Evolutionary conservation across 2,113 vertebrate genomes (phyloP).

Genomic region (Siniperca knerii): DNA sequence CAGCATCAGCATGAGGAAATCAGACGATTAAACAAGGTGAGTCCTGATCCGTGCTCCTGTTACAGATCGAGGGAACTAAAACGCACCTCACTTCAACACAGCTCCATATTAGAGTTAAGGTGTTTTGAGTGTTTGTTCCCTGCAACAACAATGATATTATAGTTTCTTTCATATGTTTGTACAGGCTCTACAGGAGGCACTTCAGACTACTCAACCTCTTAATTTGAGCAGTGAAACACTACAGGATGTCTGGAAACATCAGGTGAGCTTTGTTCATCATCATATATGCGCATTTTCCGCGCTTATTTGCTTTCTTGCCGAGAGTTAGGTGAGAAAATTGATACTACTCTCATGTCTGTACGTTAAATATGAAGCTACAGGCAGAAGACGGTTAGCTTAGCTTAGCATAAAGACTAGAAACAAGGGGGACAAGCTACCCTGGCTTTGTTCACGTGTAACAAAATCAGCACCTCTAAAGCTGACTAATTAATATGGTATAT

Average conservation of each 20-base stretch:
- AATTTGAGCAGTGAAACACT: slow-evolving; percentile 37
- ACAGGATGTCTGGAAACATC: slow-evolving; percentile 75
- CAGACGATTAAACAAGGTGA: slow-evolving; percentile 72
- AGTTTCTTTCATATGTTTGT: neutral
- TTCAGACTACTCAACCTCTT: neutral
- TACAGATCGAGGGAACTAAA: neutral
- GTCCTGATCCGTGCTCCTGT: neutral
- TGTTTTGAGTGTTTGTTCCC: neutral
- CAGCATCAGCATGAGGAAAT: slow-evolving; percentile 75
- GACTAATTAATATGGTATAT: neutral
- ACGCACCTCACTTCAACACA: neutral
- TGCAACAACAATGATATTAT: neutral
- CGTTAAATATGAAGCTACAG: neutral
- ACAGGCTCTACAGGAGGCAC: slow-evolving; percentile 63
- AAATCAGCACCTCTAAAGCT: no score
- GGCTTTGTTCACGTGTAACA: neutral
- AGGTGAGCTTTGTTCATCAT: slow-evolving; percentile 59
- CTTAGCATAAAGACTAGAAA: slow-evolving; percentile 10
- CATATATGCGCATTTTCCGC: neutral
- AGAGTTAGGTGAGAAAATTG: neutral
- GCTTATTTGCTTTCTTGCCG: neutral
- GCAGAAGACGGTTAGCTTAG: neutral
- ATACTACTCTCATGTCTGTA: neutral
- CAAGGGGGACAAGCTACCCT: neutral
- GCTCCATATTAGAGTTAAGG: neutral